Conservation (phyloP, 1,140 invertebrate genomes). For the Sycophila sp. region DNA sequence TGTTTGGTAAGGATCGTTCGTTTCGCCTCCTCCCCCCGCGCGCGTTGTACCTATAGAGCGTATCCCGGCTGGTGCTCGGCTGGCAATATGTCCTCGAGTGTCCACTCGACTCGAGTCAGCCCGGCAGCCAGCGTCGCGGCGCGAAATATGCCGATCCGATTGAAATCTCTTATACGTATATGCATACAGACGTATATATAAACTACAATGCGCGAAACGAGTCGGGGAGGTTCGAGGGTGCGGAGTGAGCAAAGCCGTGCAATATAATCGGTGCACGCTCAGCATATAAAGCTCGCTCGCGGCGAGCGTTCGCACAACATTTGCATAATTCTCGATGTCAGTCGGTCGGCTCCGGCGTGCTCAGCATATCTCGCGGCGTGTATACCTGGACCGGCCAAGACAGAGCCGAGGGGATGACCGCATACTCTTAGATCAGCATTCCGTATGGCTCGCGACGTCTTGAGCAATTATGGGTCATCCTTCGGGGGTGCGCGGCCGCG, state of each 20-base stretch:
- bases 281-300: slow-evolving; percentile 26
- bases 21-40: background rate
- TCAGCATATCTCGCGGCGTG: slow-evolving; percentile 44
- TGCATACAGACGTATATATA: background rate
- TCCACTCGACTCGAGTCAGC: too few species aligned
- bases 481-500: background rate
- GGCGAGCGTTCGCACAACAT: slow-evolving; percentile 38
- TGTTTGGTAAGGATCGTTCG: slow-evolving; percentile 33
- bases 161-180: slow-evolving; percentile 13
- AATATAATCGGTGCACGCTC: slow-evolving; percentile 45
- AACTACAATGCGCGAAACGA: slow-evolving; percentile 5
- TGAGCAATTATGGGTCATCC: too few species aligned
- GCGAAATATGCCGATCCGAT: slow-evolving; percentile 37
- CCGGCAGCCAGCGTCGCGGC: background rate
- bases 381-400: too few species aligned
- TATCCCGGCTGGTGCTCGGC: background rate
- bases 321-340: slow-evolving; percentile 47
- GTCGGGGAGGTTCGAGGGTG: background rate
- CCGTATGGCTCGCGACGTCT: background rate
- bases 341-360: slow-evolving; percentile 36
- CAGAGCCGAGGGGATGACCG: slow-evolving; percentile 3
- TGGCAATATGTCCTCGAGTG: slow-evolving; percentile 34
- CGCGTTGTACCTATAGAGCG: background rate
- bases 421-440: slow-evolving; percentile 46
- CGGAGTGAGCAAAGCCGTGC: too few species aligned